Conservation (phyloP, 2,113 vertebrate species). For the Brienomyrus longianalis region DNA sequence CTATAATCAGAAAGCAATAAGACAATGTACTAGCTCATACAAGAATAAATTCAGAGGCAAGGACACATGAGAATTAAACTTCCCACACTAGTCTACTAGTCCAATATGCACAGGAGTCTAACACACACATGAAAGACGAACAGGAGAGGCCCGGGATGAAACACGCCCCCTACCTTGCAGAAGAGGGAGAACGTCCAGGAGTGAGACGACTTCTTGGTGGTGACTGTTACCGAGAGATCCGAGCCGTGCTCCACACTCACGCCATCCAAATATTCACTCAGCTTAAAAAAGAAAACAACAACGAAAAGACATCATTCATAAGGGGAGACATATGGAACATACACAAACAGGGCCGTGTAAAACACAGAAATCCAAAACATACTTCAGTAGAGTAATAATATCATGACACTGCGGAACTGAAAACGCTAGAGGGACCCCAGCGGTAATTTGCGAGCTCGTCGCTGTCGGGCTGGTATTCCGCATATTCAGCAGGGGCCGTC, state of each 20-base stretch:
- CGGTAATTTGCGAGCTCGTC: background rate
- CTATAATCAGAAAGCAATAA: background rate
- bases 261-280: slow-evolving; percentile 90
- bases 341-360: background rate
- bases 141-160: background rate
- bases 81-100: background rate
- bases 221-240: slow-evolving; percentile 85
- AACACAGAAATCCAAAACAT: background rate
- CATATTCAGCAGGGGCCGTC: background rate
- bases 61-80: background rate
- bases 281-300: slow-evolving; percentile 50
- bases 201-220: slow-evolving; percentile 89
- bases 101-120: slow-evolving; percentile 24
- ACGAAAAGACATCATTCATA: background rate
- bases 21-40: background rate
- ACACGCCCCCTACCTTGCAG: slow-evolving; percentile 79
- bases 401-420: background rate
- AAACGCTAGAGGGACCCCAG: background rate
- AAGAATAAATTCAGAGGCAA: background rate
- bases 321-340: background rate
- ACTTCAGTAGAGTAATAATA: background rate
- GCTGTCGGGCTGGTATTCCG: background rate
- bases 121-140: slow-evolving; percentile 29
- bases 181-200: slow-evolving; percentile 92
- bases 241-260: slow-evolving; percentile 86